A percentile compares a stretch with the other conserved stretches of the same genome.
phyloP scores from a whole-genome alignment of 2,113 vertebrate species.

The Panthera tigris region DNA sequence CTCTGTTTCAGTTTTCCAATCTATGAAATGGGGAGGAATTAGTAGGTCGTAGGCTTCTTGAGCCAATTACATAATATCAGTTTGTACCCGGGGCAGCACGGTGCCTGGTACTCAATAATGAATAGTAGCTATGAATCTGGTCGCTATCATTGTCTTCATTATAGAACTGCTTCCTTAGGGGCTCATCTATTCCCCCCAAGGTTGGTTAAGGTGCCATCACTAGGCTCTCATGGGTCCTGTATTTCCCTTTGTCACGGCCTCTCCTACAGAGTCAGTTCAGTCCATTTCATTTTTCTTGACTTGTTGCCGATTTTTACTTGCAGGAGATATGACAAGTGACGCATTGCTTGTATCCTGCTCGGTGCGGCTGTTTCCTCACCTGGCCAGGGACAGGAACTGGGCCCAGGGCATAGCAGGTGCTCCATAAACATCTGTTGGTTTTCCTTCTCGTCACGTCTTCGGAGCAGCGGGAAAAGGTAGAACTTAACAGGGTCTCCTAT shows the following conservation, averaged over 20 bases:
- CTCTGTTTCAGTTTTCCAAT: not conserved
- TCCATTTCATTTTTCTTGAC: not conserved
- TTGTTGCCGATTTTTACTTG: not conserved
- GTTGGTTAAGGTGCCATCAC: not conserved
- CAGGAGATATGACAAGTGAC: not conserved
- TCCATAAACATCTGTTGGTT: not conserved
- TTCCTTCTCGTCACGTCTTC: not conserved
- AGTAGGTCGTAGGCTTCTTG: too few relatives aligned
- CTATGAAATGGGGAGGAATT: not conserved
- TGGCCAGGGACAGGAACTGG: not conserved
- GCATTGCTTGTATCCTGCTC: not conserved
- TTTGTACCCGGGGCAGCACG: rapidly evolving
- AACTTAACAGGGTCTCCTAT: not conserved
- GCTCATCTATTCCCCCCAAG: too few relatives aligned
- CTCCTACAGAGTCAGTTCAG: not conserved
- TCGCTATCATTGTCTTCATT: too few relatives aligned
- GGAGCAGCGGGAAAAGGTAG: not conserved
- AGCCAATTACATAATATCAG: not conserved
- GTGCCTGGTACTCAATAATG: not conserved
- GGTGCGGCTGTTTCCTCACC: not conserved
- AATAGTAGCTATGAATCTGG: not conserved
- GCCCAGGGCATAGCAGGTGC: not conserved
- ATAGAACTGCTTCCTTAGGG: not conserved
- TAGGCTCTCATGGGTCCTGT: rapidly evolving
- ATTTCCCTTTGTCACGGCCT: not conserved